A percentile compares a stretch with the other conserved stretches of the same genome.
Evolutionary conservation across 2,113 vertebrate genomes (phyloP).

Genomic region (Orycteropus afer): DNA sequence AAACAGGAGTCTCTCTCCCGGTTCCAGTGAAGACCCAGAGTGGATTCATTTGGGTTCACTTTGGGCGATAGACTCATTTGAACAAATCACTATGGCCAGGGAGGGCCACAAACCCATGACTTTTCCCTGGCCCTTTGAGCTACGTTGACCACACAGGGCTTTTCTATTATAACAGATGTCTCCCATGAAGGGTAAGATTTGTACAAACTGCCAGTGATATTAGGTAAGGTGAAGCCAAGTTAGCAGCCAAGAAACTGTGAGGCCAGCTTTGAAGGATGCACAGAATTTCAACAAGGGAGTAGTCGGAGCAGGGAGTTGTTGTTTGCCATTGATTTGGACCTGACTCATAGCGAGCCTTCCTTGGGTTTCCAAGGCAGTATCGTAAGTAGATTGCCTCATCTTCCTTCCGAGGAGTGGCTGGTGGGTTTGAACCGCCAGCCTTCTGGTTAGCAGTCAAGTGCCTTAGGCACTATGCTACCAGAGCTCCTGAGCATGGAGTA

Average conservation of each 20-base stretch:
- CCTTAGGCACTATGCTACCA: too few relatives aligned
- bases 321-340: too few relatives aligned
- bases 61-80: background rate
- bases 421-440: too few relatives aligned
- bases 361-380: too few relatives aligned
- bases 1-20: background rate
- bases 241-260: background rate
- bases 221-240: background rate
- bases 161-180: accelerated
- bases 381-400: too few relatives aligned
- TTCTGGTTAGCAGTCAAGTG: too few relatives aligned
- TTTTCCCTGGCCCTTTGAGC: background rate
- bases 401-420: too few relatives aligned
- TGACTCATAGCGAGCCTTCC: too few relatives aligned
- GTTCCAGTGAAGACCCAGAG: background rate
- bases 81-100: background rate
- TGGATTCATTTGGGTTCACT: background rate
- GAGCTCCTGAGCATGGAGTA: too few relatives aligned
- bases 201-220: accelerated
- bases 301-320: too few relatives aligned
- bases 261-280: background rate
- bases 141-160: background rate
- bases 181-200: accelerated
- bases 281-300: background rate
- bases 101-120: background rate